Conservation (phyloP, 2,797 vertebrate genomes). For the Distichodus sexfasciatus region DNA sequence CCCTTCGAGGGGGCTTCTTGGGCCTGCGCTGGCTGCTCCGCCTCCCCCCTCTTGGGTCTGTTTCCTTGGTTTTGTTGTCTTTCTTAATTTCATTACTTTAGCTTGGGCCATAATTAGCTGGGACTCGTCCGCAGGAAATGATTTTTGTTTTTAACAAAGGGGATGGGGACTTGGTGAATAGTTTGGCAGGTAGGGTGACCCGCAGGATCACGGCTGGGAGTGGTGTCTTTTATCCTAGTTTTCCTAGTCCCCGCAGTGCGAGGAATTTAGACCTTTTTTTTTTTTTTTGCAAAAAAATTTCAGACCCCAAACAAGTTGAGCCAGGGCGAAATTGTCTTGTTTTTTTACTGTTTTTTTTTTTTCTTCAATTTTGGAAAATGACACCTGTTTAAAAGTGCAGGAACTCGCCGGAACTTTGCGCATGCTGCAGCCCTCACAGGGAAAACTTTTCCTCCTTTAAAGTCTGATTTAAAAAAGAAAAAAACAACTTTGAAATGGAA, state of each 20-base stretch:
- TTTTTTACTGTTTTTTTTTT: no score
- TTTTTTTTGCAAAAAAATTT: not conserved
- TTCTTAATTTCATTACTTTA: constrained; percentile 74
- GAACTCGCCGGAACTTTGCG: no score
- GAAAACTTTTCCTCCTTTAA: not conserved
- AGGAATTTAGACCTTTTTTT: not conserved
- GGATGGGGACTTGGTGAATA: constrained; percentile 51
- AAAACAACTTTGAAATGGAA: no score
- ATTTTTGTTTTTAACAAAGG: constrained; percentile 40
- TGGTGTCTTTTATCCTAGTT: constrained; percentile 32
- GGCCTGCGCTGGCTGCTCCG: constrained; percentile 47
- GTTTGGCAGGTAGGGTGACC: constrained; percentile 42
- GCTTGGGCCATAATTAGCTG: constrained; percentile 75
- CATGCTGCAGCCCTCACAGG: not conserved
- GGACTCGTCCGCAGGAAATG: constrained; percentile 56
- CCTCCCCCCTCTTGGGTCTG: constrained; percentile 58
- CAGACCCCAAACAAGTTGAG: not conserved
- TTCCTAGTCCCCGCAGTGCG: constrained; percentile 1
- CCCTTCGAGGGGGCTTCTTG: constrained; percentile 51
- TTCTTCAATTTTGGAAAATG: no score
- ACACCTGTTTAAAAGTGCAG: no score
- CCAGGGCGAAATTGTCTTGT: no score
- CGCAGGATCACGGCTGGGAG: not conserved
- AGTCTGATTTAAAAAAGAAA: not conserved
- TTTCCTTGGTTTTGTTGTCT: constrained; percentile 65